Base-by-base conservation (phyloP, 2,113 vertebrate species). In the Pavo muticus region DNA sequence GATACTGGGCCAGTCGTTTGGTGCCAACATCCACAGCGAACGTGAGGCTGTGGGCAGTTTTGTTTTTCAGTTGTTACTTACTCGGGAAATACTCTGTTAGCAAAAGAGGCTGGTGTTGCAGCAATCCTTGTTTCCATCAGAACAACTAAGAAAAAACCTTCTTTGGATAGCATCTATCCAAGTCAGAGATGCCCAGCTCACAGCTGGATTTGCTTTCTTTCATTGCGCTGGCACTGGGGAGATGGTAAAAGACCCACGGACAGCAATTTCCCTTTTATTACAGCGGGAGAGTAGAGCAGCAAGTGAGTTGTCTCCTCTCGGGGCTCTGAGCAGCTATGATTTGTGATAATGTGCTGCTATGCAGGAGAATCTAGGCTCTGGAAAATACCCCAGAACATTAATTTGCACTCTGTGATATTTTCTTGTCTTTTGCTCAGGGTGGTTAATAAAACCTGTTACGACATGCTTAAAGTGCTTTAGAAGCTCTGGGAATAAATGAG, bases 401-500 rank as follows among this genome's bases (percentile, higher is more conserved):
- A 96, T 97, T 95, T 95, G 50, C 72, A 47, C 81, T 93, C 90
- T 5, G 9, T 94, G 93, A 88, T 93, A 91, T 93, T 94, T 96
- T 84, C 87, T 87, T 93, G 94, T 82, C 91, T 91, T 63, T 94
- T 88, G 88, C 92, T 93, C 71, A 68, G 72, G 91, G 84, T 91
- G 87, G 94, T 89, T 94, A 88, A 90, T 95, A 91, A 96, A 93
- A 92, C 93, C 95, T 93, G 91, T 84, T 93, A 77, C 61, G 93
- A 94, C 81, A 90, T 75, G 86, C 80, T 96, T 88, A 92, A 96
- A 96, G 88, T 83, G 90, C 95, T 96, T 96, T 86, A 90, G 93
- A 92, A 93, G 93, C 90, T 94, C 93, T 88, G 93, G 90, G 91
- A 95, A 96, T 94, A 96, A 96, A 97, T 96, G 90, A 96, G 95